phyloP scores from a whole-genome alignment of 2,797 vertebrate genomes.

The Phrynocephalus vlangalii region DNA sequence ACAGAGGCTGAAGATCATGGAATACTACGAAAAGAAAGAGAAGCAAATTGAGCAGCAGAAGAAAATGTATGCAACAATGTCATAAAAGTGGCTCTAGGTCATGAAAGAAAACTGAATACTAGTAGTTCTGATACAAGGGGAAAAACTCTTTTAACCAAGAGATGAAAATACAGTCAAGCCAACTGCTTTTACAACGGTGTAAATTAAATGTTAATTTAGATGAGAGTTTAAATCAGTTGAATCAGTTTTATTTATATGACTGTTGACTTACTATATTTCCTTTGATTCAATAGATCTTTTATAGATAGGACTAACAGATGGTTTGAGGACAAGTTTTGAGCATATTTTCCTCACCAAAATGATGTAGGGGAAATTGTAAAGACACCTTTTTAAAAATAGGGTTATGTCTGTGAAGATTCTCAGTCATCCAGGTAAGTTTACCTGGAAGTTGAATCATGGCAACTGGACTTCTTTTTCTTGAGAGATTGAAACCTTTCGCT shows the following conservation, averaged over 20 bases:
- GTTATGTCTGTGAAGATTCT: too few species aligned
- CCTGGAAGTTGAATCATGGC: too few species aligned
- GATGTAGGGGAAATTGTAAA: background rate
- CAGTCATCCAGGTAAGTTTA: too few species aligned
- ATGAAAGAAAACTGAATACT: background rate
- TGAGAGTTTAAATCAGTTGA: too few species aligned
- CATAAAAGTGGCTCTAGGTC: background rate
- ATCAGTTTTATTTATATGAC: too few species aligned
- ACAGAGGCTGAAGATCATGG: slow-evolving; percentile 98
- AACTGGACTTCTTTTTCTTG: too few species aligned
- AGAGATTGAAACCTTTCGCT: too few species aligned
- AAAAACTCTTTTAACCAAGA: background rate
- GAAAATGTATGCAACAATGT: slow-evolving; percentile 90
- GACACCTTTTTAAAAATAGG: too few species aligned
- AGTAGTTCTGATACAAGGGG: background rate
- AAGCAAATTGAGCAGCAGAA: slow-evolving; percentile 99
- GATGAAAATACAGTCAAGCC: background rate
- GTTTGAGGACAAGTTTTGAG: background rate
- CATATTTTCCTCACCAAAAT: background rate
- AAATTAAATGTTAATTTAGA: background rate
- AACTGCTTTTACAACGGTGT: background rate
- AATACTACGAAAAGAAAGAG: slow-evolving; percentile 99
- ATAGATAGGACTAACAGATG: too few species aligned
- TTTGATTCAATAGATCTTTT: too few species aligned
- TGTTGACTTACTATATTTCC: too few species aligned